Percentiles rank a stretch among this genome's conserved stretches.
phyloP scores from a whole-genome alignment of 2,888 invertebrate species.

The Drosophila sordidula region DNA sequence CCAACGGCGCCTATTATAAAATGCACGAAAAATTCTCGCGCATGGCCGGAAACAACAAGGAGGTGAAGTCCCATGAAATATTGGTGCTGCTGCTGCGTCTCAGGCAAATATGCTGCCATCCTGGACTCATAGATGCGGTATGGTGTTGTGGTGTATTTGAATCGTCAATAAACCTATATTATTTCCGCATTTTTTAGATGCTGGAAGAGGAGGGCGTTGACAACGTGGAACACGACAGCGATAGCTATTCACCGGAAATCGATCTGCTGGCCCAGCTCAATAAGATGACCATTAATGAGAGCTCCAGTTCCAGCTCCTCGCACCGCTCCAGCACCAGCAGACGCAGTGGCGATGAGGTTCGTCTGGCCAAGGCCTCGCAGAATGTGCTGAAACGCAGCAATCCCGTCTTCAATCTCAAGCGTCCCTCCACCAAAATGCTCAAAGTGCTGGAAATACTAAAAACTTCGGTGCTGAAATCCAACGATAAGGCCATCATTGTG shows the following conservation, averaged over 20 bases:
- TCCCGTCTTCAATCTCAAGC: slow-evolving; percentile 88
- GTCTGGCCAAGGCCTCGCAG: slow-evolving; percentile 87
- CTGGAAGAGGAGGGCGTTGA: slow-evolving; percentile 85
- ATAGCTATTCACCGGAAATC: slow-evolving; percentile 85
- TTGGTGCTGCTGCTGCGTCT: slow-evolving; percentile 93
- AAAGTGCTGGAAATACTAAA: slow-evolving; percentile 87
- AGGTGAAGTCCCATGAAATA: slow-evolving; percentile 89
- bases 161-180: not conserved
- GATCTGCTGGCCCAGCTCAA: slow-evolving; percentile 89
- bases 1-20: slow-evolving; percentile 86
- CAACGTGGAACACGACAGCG: slow-evolving; percentile 65
- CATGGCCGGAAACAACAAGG: slow-evolving; percentile 87
- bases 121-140: slow-evolving; percentile 91
- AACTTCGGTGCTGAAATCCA: slow-evolving; percentile 86
- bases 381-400: slow-evolving; percentile 89
- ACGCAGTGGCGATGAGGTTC: slow-evolving; percentile 72
- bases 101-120: slow-evolving; percentile 95
- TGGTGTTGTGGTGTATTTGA: slow-evolving; percentile 45
- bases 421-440: slow-evolving; percentile 88
- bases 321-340: slow-evolving; percentile 22
- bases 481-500: slow-evolving; percentile 93
- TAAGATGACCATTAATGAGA: slow-evolving; percentile 86
- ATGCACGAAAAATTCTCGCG: slow-evolving; percentile 89
- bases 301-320: slow-evolving; percentile 16
- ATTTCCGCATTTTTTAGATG: slow-evolving; percentile 84